Percentiles rank a stretch among this genome's conserved stretches.
phyloP scores from a whole-genome alignment of 2,797 vertebrate species.

The Gadopsis marmoratus region DNA sequence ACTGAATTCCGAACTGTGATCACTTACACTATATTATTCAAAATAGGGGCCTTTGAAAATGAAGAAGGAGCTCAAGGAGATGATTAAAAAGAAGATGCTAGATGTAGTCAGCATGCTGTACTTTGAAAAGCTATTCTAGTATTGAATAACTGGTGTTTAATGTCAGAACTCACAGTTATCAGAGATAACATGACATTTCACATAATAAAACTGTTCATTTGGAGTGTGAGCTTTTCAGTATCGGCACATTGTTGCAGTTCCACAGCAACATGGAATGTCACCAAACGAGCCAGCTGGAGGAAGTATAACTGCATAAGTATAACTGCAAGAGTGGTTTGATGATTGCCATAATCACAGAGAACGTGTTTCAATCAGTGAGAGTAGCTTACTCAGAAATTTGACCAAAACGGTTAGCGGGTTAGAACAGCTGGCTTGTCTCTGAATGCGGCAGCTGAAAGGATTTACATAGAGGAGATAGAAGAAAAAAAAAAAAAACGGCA shows the following conservation, averaged over 20 bases:
- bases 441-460: conserved; percentile 53
- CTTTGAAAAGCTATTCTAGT: background rate
- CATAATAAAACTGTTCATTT: conserved; percentile 26
- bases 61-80: background rate
- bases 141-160: conserved; percentile 20
- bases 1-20: background rate
- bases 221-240: conserved; percentile 19
- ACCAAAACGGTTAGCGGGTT: conserved; percentile 55
- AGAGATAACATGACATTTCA: conserved; percentile 20
- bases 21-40: background rate
- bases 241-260: conserved; percentile 28
- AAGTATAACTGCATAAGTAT: conserved; percentile 28
- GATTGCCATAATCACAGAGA: conserved; percentile 72
- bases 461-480: conserved; percentile 36
- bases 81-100: background rate
- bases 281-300: conserved; percentile 65
- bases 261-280: conserved; percentile 36
- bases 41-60: background rate
- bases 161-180: conserved; percentile 26
- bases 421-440: conserved; percentile 53
- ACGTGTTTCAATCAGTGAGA: conserved; percentile 57
- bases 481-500: conserved; percentile 29
- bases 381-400: conserved; percentile 56
- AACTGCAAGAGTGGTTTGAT: conserved; percentile 32
- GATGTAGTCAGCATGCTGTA: background rate